Percentiles rank a stretch among this genome's conserved stretches.
Evolutionary conservation across 92 coral and sea anemone genomes (phyloP).

Genomic region (Umimayanthus kanabou): DNA sequence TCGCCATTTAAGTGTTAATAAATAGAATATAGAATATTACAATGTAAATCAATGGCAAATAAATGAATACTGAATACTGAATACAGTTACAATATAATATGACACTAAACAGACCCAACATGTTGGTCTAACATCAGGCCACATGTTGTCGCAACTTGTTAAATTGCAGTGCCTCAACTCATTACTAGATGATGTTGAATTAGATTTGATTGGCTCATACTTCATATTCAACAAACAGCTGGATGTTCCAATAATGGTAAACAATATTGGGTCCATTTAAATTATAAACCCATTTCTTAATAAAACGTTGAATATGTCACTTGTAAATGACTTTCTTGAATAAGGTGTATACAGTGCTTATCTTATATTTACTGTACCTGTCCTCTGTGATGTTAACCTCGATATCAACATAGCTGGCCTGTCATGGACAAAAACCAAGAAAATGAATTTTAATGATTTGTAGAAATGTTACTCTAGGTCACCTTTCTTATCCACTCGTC

Average conservation of each 20-base stretch:
- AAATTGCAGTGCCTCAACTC: background rate
- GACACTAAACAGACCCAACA: background rate
- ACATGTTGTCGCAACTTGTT: background rate
- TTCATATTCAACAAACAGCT: background rate
- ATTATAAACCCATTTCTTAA: too few species aligned
- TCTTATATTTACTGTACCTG: conserved; percentile 7
- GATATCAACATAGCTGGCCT: conserved; percentile 22
- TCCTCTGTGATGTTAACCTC: background rate
- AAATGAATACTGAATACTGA: too few species aligned
- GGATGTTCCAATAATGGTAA: too few species aligned
- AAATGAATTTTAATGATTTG: background rate
- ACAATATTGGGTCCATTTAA: background rate
- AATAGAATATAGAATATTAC: too few species aligned
- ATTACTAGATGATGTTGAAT: background rate
- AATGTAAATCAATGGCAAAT: too few species aligned
- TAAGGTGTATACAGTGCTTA: background rate
- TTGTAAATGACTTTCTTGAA: background rate
- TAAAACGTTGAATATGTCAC: background rate
- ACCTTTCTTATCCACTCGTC: too few species aligned
- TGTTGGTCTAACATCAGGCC: background rate
- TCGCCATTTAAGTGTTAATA: too few species aligned
- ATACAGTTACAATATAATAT: too few species aligned
- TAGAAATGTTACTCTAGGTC: too few species aligned
- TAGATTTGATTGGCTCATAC: background rate
- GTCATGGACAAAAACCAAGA: background rate